phyloP scores from a whole-genome alignment of 2,888 invertebrate species.

The Clitarchus hookeri region DNA sequence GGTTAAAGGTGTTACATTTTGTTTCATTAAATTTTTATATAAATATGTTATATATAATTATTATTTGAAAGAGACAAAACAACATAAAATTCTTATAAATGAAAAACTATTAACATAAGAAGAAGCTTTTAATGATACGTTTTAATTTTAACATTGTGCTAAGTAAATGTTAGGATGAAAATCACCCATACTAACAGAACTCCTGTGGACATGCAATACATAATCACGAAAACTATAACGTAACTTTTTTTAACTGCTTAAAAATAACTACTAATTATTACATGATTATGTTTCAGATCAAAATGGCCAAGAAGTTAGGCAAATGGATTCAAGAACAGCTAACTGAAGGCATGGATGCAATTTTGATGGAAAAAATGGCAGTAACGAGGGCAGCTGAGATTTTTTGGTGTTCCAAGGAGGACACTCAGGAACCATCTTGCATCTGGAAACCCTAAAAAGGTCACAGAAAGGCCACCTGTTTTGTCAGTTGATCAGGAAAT shows the following conservation, averaged over 20 bases:
- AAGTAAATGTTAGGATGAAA: background rate
- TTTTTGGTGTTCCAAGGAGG: background rate
- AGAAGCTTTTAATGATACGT: too few species aligned
- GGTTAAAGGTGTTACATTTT: too few species aligned
- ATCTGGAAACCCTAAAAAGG: background rate
- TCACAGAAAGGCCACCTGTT: too few species aligned
- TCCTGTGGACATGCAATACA: too few species aligned
- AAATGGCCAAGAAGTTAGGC: background rate
- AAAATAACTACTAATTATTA: too few species aligned
- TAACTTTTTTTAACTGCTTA: too few species aligned
- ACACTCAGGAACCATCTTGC: background rate
- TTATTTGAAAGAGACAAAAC: background rate
- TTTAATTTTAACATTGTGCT: background rate
- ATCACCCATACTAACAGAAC: too few species aligned
- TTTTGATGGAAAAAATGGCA: background rate
- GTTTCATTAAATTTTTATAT: too few species aligned
- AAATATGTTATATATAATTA: background rate
- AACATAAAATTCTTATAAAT: background rate
- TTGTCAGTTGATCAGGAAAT: too few species aligned
- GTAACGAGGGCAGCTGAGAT: background rate
- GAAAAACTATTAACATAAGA: too few species aligned
- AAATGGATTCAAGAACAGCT: background rate
- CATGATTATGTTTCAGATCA: too few species aligned
- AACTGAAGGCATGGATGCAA: background rate
- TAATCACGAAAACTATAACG: too few species aligned